A percentile compares a stretch with the other conserved stretches of the same genome.
Evolutionary conservation across 2,888 invertebrate species (phyloP).

Genomic region (Holacanthella duospinosa): DNA sequence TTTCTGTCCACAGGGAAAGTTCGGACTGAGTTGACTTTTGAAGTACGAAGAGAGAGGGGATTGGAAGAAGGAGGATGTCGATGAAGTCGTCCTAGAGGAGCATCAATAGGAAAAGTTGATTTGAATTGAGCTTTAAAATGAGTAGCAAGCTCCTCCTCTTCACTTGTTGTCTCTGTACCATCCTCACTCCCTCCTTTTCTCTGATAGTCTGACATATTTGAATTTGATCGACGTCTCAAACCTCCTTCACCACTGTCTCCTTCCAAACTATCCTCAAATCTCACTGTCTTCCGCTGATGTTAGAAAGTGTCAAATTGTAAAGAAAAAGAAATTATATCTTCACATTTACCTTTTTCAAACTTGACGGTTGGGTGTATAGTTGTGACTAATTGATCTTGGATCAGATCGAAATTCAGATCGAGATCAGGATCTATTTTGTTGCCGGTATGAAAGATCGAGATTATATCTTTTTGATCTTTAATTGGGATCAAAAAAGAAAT

Average conservation of each 20-base stretch:
- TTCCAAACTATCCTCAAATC: conserved; percentile 33
- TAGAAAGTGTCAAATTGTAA: background rate
- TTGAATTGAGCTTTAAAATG: conserved; percentile 42
- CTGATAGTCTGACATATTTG: conserved; percentile 4
- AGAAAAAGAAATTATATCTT: too few species aligned
- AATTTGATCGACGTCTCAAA: background rate
- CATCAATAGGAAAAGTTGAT: conserved; percentile 77
- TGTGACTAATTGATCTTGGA: background rate
- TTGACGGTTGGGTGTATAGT: too few species aligned
- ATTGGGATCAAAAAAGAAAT: too few species aligned
- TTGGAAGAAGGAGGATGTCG: background rate
- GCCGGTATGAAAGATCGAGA: too few species aligned
- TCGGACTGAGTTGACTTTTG: conserved; percentile 25
- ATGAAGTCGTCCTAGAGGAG: conserved; percentile 48
- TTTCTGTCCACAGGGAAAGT: conserved; percentile 46
- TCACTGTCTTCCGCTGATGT: conserved; percentile 34
- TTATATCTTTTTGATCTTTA: too few species aligned
- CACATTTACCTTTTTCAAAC: too few species aligned
- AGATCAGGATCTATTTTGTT: too few species aligned
- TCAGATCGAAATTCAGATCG: background rate
- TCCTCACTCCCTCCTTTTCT: conserved; percentile 8
- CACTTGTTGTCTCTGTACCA: background rate
- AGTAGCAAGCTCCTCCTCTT: background rate
- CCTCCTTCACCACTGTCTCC: conserved; percentile 6
- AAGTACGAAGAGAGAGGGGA: background rate